Evolutionary conservation across 2,888 invertebrate species (phyloP).

Genomic region (Escarpia spicata): DNA sequence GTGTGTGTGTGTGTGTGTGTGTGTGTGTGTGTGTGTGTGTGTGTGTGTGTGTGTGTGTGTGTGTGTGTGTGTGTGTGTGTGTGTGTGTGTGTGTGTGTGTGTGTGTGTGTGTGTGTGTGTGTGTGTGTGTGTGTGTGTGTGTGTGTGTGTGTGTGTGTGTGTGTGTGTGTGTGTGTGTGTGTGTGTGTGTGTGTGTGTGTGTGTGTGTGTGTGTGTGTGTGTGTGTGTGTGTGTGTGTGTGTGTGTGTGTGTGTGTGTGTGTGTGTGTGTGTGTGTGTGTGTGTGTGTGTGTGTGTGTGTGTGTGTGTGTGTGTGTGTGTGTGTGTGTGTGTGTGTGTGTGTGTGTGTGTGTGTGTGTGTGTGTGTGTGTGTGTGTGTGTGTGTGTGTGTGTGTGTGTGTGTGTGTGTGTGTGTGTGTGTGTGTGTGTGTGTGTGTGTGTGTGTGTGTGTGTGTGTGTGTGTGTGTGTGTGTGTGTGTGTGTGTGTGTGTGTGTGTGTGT

Average conservation of each 20-base stretch:
- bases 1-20: neutral
- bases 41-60: neutral
- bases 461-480: neutral
- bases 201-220: neutral
- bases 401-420: neutral
- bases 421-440: neutral
- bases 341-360: neutral
- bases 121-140: neutral
- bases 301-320: neutral
- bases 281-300: neutral
- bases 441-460: neutral
- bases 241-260: neutral
- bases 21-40: neutral
- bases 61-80: neutral
- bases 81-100: neutral
- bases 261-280: neutral
- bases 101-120: neutral
- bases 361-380: neutral
- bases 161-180: neutral
- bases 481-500: neutral
- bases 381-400: neutral
- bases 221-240: neutral
- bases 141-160: neutral
- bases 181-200: neutral
- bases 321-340: neutral